Evolutionary conservation across 1,140 invertebrate genomes (phyloP).

Genomic region (Hyles euphorbiae): DNA sequence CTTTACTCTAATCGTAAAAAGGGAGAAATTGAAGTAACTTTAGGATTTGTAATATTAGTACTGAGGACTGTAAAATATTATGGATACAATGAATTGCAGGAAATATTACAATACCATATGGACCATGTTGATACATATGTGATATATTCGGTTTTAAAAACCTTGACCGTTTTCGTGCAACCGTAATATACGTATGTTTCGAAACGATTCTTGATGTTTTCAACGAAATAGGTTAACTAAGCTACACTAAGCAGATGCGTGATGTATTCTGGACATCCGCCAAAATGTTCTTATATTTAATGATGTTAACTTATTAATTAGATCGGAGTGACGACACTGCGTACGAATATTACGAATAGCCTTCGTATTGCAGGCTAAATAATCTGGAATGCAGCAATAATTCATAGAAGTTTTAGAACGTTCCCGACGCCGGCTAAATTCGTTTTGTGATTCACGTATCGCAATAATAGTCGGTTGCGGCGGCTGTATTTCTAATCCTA

Average conservation of each 20-base stretch:
- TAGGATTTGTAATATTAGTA: no score
- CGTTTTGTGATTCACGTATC: slow-evolving; percentile 42
- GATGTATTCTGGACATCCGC: slow-evolving; percentile 38
- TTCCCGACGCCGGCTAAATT: slow-evolving; percentile 34
- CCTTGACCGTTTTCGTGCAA: slow-evolving; percentile 1
- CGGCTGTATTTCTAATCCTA: slow-evolving; percentile 20
- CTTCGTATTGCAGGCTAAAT: slow-evolving; percentile 12
- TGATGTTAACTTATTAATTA: slow-evolving; percentile 61
- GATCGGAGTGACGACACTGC: slow-evolving; percentile 23
- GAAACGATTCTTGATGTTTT: slow-evolving; percentile 28
- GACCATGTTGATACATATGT: no score
- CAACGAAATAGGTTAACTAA: slow-evolving; percentile 51
- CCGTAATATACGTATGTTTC: background rate
- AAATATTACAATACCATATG: no score
- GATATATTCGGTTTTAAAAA: background rate
- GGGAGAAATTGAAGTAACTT: no score
- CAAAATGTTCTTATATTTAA: slow-evolving; percentile 38
- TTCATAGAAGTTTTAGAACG: slow-evolving; percentile 34
- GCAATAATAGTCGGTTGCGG: slow-evolving; percentile 40
- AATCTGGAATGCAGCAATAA: slow-evolving; percentile 22
- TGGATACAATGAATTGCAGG: no score
- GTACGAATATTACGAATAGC: slow-evolving; percentile 9
- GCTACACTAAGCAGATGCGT: slow-evolving; percentile 29
- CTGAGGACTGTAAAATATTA: no score
- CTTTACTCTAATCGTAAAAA: no score